Evolutionary conservation across 2,797 vertebrate genomes (phyloP).

Genomic region (Glossophaga mutica): DNA sequence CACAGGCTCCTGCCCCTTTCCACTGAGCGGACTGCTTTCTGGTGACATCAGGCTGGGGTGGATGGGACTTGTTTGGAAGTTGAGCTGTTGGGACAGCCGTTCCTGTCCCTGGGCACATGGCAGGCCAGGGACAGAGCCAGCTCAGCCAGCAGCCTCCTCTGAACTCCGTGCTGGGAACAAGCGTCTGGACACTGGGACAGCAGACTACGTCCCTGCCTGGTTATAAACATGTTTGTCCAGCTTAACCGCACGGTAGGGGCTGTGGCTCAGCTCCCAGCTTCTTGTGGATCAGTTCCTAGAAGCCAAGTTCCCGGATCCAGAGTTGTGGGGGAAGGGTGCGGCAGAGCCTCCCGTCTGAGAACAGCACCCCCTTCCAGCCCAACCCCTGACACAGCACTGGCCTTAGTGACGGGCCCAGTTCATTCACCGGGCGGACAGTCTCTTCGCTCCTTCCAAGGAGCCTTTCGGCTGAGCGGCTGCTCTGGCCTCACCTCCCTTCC

Average conservation of each 20-base stretch:
- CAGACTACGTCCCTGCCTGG: not conserved
- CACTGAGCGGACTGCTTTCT: not conserved
- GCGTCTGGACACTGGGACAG: not conserved
- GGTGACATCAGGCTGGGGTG: not conserved
- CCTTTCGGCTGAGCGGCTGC: rapidly evolving
- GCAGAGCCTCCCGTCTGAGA: not conserved
- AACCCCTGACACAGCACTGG: not conserved
- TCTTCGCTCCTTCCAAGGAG: not conserved
- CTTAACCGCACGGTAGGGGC: rapidly evolving
- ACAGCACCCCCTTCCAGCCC: too few species aligned
- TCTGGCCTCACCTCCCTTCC: rapidly evolving
- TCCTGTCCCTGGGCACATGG: not conserved
- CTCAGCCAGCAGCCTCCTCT: not conserved
- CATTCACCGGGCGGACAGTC: rapidly evolving
- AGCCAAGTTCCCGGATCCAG: not conserved
- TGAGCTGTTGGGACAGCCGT: not conserved
- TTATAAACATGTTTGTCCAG: not conserved
- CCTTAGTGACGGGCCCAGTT: rapidly evolving
- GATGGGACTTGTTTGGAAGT: not conserved
- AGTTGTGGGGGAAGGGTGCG: too few species aligned
- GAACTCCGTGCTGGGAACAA: not conserved
- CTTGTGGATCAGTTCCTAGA: not conserved
- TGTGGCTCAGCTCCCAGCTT: too few species aligned
- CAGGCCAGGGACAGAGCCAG: not conserved
- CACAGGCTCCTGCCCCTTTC: not conserved